A percentile compares a stretch with the other conserved stretches of the same genome.
Evolutionary conservation across 2,113 vertebrate species (phyloP).

Genomic region (Nyctereutes procyonoides): DNA sequence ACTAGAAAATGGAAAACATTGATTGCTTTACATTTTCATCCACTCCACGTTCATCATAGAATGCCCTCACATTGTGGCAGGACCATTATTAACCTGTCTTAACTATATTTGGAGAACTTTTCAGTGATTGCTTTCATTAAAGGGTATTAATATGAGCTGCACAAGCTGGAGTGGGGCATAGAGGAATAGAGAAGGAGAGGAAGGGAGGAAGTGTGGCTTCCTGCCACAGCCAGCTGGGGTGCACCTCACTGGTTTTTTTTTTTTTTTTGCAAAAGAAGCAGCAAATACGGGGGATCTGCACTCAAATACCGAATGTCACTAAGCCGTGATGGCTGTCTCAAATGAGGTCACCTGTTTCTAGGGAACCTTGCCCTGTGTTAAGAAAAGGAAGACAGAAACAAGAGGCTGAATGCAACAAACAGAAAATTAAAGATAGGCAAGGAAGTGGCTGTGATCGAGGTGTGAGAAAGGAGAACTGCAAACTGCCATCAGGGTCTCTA

Average conservation of each 20-base stretch:
- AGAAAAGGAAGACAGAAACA: not conserved
- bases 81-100: slow-evolving; percentile 64
- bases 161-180: too few relatives aligned
- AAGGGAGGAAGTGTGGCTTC: not conserved
- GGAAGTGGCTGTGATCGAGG: not conserved
- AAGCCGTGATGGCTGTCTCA: not conserved
- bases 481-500: not conserved
- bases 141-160: not conserved
- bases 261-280: not conserved
- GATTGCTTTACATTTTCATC: slow-evolving; percentile 71
- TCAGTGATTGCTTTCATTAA: slow-evolving; percentile 44
- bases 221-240: not conserved
- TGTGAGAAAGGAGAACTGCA: not conserved
- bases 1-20: slow-evolving; percentile 74
- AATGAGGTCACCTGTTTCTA: not conserved
- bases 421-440: not conserved
- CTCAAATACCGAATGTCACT: not conserved
- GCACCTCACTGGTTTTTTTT: not conserved
- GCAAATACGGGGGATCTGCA: not conserved
- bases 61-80: slow-evolving; percentile 4
- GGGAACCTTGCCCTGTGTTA: not conserved
- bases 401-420: not conserved
- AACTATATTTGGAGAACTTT: slow-evolving; percentile 33
- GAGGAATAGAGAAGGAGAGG: not conserved
- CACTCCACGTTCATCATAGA: slow-evolving; percentile 36